Percentiles rank a stretch among this genome's conserved stretches.
Evolutionary conservation across 2,797 vertebrate species (phyloP).

Genomic region (Salmo trutta): DNA sequence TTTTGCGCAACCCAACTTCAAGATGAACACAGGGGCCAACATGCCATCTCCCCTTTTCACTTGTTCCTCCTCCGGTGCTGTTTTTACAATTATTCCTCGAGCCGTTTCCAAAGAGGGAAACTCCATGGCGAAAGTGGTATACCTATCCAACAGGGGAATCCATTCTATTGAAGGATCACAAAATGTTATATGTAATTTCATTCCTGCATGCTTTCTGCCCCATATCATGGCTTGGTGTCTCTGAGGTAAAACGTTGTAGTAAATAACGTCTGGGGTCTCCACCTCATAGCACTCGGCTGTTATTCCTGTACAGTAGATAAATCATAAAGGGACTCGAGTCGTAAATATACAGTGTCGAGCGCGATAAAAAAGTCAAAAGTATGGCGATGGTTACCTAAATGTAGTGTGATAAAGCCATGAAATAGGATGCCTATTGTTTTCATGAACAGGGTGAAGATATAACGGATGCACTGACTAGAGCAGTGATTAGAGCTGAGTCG

Average conservation of each 20-base stretch:
- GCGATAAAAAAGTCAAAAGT: slow-evolving; percentile 49
- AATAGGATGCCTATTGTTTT: slow-evolving; percentile 59
- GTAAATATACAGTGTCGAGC: slow-evolving; percentile 64
- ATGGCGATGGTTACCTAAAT: slow-evolving; percentile 35
- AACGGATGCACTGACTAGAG: slow-evolving; percentile 17
- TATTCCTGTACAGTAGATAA: slow-evolving; percentile 58
- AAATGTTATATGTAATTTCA: slow-evolving; percentile 75
- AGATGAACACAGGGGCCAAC: not conserved
- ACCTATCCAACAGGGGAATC: slow-evolving; percentile 73
- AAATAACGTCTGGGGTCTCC: slow-evolving; percentile 67
- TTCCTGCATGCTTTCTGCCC: slow-evolving; percentile 69
- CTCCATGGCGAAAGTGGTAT: slow-evolving; percentile 60
- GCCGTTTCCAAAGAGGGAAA: slow-evolving; percentile 53
- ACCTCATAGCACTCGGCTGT: slow-evolving; percentile 38
- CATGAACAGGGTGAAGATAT: slow-evolving; percentile 23
- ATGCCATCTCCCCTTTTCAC: not conserved
- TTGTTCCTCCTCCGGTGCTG: slow-evolving; percentile 28
- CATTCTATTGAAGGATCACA: slow-evolving; percentile 74
- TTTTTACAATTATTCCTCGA: slow-evolving; percentile 64
- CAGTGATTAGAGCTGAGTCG: not conserved
- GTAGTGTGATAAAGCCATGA: slow-evolving; percentile 50
- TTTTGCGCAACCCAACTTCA: not conserved
- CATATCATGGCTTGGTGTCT: slow-evolving; percentile 60
- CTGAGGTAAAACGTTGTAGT: slow-evolving; percentile 56
- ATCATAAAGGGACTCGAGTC: slow-evolving; percentile 60